Conservation (phyloP, 2,888 invertebrate genomes). For the Criorhina ranunculi region DNA sequence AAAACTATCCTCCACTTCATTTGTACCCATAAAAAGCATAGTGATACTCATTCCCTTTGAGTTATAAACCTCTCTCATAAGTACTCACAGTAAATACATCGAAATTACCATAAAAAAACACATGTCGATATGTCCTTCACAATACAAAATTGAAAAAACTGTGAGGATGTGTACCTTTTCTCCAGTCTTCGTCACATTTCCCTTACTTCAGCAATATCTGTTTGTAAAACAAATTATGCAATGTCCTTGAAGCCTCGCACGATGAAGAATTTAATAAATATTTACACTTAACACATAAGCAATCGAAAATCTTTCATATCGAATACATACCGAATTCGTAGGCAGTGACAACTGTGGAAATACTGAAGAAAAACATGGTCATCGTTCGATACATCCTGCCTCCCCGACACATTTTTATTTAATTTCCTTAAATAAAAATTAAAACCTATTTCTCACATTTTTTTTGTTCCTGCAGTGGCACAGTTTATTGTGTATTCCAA, state of each 20-base stretch:
- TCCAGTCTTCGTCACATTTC: no score
- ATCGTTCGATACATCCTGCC: neutral
- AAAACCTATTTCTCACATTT: neutral
- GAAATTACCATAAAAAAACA: neutral
- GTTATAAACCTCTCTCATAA: no score
- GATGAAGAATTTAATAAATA: no score
- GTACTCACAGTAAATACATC: no score
- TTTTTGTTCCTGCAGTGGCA: neutral
- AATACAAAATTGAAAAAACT: neutral
- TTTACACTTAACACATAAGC: no score
- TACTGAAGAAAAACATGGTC: neutral
- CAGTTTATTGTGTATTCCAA: conserved; percentile 6
- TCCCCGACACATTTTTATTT: neutral
- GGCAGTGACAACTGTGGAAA: neutral
- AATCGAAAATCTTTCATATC: neutral
- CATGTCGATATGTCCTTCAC: neutral
- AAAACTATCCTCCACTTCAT: no score
- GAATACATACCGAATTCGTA: conserved; percentile 12
- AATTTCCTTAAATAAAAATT: neutral
- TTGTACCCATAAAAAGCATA: no score
- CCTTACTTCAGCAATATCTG: no score
- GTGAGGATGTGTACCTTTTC: no score
- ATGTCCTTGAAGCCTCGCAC: no score
- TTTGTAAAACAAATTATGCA: no score
- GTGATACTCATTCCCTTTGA: no score